Percentiles rank a stretch among this genome's conserved stretches.
Conservation (phyloP, 2,113 vertebrate species). For the Gallinago jamesoni region DNA sequence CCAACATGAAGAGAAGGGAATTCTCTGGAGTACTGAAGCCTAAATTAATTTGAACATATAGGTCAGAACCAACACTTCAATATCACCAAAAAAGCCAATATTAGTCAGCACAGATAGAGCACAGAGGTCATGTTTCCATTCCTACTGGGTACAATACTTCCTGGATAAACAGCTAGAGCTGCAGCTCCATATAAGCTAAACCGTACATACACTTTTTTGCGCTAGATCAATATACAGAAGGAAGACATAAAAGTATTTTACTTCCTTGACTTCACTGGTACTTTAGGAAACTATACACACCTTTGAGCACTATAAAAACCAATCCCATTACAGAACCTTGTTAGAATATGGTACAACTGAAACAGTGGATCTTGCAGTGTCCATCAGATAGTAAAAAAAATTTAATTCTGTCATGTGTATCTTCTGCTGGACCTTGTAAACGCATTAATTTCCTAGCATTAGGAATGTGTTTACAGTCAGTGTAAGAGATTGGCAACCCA, state of each 20-base stretch:
- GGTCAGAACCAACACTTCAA: background rate
- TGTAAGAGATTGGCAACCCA: background rate
- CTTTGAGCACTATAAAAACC: background rate
- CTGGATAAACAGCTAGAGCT: background rate
- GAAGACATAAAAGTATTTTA: background rate
- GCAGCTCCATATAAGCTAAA: background rate
- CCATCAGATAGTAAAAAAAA: background rate
- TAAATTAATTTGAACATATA: background rate
- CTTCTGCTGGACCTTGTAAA: background rate
- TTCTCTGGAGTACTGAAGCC: background rate
- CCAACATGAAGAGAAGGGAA: background rate
- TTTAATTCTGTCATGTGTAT: background rate
- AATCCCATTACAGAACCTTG: background rate
- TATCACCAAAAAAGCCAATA: background rate
- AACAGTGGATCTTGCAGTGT: background rate
- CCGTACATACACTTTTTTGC: background rate
- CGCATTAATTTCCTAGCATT: background rate
- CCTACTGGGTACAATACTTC: background rate
- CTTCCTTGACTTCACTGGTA: background rate
- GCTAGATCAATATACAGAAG: background rate
- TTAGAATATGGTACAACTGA: background rate
- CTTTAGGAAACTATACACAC: background rate
- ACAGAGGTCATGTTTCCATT: background rate
- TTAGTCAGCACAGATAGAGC: background rate
- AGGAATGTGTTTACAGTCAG: background rate